Evolutionary conservation across 2,888 invertebrate genomes (phyloP).

Genomic region (Chrysina gloriosa): DNA sequence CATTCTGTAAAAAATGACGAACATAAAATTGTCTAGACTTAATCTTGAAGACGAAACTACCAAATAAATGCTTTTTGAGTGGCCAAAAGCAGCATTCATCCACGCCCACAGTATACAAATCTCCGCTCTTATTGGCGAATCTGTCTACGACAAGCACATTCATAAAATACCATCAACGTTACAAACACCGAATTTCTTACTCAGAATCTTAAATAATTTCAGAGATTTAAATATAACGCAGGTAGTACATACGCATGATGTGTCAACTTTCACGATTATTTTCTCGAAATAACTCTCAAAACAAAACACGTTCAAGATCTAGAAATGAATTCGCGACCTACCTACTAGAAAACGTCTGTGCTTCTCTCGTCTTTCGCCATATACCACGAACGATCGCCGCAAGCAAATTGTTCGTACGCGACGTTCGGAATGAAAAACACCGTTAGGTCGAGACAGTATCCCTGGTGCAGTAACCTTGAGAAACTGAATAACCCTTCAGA

Average conservation of each 20-base stretch:
- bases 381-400: slow-evolving; percentile 18
- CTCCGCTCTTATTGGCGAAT: too few relatives aligned
- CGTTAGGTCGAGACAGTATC: slow-evolving; percentile 50
- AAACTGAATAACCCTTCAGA: slow-evolving; percentile 43
- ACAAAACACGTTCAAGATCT: not conserved
- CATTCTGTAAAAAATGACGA: too few relatives aligned
- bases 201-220: slow-evolving; percentile 18
- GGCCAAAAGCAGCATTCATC: too few relatives aligned
- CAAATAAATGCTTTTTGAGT: too few relatives aligned
- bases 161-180: not conserved
- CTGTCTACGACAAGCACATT: not conserved
- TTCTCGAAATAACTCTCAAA: slow-evolving; percentile 1
- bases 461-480: slow-evolving; percentile 54
- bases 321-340: not conserved
- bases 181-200: not conserved
- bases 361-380: not conserved
- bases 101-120: too few relatives aligned
- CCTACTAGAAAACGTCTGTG: not conserved
- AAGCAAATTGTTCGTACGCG: slow-evolving; percentile 47
- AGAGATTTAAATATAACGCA: not conserved
- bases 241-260: slow-evolving; percentile 9
- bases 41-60: too few relatives aligned
- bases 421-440: slow-evolving; percentile 53
- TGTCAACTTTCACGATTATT: not conserved
- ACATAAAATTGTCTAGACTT: too few relatives aligned